Percentiles rank a stretch among this genome's conserved stretches.
These are phyloP conservation scores for Halichoeres trimaculatus DNA, from an alignment of 2,113 vertebrate genomes.

Conservation along the genomic window DNA sequence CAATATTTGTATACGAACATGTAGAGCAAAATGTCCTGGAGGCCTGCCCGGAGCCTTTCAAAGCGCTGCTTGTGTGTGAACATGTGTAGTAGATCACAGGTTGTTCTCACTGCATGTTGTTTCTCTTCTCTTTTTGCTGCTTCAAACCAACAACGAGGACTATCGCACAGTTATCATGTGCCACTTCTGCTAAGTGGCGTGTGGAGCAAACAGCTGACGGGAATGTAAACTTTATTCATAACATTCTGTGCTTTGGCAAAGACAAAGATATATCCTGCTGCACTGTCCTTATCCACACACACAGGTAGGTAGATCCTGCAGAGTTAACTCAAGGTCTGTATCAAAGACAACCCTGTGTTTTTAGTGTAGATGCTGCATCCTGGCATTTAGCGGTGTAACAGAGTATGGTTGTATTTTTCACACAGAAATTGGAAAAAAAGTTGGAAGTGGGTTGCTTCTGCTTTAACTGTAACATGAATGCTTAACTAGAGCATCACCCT, in stretches of 20 bases:
- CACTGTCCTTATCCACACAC: neutral
- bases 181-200: constrained; percentile 10
- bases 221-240: neutral
- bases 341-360: no score
- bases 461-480: no score
- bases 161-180: neutral
- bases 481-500: no score
- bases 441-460: no score
- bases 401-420: no score
- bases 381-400: no score
- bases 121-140: constrained; percentile 20
- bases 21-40: constrained; percentile 26
- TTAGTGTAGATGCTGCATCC: no score
- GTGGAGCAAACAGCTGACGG: neutral
- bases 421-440: no score
- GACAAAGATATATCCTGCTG: neutral
- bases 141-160: constrained; percentile 1
- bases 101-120: neutral
- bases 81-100: neutral
- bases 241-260: neutral
- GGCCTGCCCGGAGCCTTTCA: constrained; percentile 28
- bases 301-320: neutral
- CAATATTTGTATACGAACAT: constrained; percentile 49
- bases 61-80: neutral
- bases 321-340: no score